phyloP scores from a whole-genome alignment of 2,888 invertebrate species.

The Eupeodes latifasciatus region DNA sequence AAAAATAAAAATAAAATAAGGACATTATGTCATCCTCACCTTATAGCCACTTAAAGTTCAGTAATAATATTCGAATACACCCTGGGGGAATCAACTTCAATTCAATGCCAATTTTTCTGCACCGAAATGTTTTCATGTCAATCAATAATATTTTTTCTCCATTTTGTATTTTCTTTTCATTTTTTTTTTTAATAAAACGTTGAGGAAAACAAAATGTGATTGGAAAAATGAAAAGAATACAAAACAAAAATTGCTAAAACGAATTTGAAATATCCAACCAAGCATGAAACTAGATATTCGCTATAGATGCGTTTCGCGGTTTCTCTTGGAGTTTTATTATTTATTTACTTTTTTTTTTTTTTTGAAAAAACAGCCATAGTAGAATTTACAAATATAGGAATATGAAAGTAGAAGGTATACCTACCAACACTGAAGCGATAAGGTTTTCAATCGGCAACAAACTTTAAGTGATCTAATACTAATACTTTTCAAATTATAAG shows the following conservation, averaged over 20 bases:
- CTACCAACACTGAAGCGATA: conserved; percentile 3
- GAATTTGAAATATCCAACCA: conserved; percentile 66
- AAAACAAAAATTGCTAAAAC: conserved; percentile 32
- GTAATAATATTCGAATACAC: conserved; percentile 26
- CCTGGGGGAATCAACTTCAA: conserved; percentile 49
- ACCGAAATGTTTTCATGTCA: conserved; percentile 53
- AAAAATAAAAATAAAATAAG: background rate
- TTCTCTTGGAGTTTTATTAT: conserved; percentile 33
- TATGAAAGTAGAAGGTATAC: background rate
- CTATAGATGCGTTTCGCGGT: conserved; percentile 56
- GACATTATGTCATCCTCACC: conserved; percentile 33
- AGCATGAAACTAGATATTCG: conserved; percentile 67
- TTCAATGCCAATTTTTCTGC: conserved; percentile 58
- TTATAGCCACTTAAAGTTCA: conserved; percentile 22
- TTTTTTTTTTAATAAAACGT: background rate
- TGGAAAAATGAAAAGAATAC: conserved; percentile 33
- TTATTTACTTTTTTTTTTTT: conserved; percentile 5
- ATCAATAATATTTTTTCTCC: conserved; percentile 28
- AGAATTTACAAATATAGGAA: background rate
- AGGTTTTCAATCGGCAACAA: conserved; percentile 8
- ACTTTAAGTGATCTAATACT: background rate
- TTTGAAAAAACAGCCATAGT: conserved; percentile 1
- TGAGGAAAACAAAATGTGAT: conserved; percentile 26
- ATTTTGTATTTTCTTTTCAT: background rate
- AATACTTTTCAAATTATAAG: too few species aligned